Evolutionary conservation across 1,140 invertebrate species (phyloP).

Genomic region (Macrobrachium rosenbergii): DNA sequence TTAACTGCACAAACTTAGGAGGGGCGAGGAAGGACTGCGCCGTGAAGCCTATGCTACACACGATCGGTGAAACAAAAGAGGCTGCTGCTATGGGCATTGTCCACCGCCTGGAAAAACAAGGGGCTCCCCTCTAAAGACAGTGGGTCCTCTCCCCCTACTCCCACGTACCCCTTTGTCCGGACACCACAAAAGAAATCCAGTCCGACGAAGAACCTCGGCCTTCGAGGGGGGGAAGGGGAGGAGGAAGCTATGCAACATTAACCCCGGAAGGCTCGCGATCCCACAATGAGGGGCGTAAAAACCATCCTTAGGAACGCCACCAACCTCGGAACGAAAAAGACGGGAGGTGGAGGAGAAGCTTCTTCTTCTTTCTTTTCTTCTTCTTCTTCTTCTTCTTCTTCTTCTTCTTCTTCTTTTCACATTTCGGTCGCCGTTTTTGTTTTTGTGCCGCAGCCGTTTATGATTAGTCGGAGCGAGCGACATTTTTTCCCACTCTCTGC

Average conservation of each 20-base stretch:
- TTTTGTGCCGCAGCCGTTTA: conserved; percentile 44
- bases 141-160: no score
- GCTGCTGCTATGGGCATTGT: conserved; percentile 50
- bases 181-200: conserved; percentile 19
- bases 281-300: not conserved
- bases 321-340: not conserved
- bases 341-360: not conserved
- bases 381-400: not conserved
- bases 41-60: not conserved
- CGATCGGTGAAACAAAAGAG: conserved; percentile 52
- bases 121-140: conserved; percentile 26
- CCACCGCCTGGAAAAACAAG: conserved; percentile 48
- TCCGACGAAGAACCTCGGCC: conserved; percentile 25
- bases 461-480: conserved; percentile 28
- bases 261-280: no score
- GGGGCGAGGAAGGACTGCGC: not conserved
- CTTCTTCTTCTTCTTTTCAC: not conserved
- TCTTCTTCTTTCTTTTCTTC: not conserved
- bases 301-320: not conserved
- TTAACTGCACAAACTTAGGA: no score
- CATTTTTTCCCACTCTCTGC: not conserved
- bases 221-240: conserved; percentile 15
- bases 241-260: not conserved
- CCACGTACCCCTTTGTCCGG: conserved; percentile 47
- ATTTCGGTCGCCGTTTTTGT: conserved; percentile 33